A percentile compares a stretch with the other conserved stretches of the same genome.
Evolutionary conservation across 2,113 vertebrate genomes (phyloP).

Genomic region (Trochalopteron elliotii): DNA sequence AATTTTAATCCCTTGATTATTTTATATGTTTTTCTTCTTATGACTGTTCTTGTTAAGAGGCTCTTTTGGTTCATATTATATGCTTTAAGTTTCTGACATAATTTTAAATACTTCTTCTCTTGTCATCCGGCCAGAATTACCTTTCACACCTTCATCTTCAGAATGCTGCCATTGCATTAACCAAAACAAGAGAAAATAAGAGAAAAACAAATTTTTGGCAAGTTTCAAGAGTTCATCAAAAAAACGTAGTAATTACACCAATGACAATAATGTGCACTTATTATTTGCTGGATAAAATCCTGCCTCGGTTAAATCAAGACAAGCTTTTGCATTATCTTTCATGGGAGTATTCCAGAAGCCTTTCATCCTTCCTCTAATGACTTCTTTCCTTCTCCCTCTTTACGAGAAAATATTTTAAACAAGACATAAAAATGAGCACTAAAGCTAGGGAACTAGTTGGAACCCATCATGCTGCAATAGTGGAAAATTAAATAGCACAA

Average conservation of each 20-base stretch:
- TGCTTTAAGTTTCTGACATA: not conserved
- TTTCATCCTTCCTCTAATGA: not conserved
- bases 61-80: not conserved
- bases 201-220: not conserved
- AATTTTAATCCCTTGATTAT: not conserved
- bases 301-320: not conserved
- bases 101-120: not conserved
- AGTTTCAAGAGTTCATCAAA: not conserved
- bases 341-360: not conserved
- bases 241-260: not conserved
- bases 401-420: not conserved
- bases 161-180: not conserved
- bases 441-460: not conserved
- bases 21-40: not conserved
- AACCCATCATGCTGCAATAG: not conserved
- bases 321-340: not conserved
- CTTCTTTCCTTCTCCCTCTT: not conserved
- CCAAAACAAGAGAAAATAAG: not conserved
- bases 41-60: not conserved
- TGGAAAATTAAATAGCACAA: not conserved
- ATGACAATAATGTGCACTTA: not conserved
- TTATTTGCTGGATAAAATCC: not conserved
- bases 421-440: not conserved
- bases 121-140: not conserved
- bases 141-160: not conserved